Evolutionary conservation across 1,140 invertebrate species (phyloP).

Genomic region (Drosophila santomea): DNA sequence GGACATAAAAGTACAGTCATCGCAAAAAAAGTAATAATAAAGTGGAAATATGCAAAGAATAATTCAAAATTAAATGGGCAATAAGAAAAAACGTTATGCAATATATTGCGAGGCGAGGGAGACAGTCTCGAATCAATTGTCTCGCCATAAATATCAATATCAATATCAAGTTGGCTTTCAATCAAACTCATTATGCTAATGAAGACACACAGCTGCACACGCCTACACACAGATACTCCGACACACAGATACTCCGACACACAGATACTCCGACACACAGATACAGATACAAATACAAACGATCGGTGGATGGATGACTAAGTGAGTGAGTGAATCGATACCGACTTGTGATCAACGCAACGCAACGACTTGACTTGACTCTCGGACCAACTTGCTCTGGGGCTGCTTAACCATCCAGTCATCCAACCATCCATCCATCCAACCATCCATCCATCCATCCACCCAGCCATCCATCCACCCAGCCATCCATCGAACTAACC

Average conservation of each 20-base stretch:
- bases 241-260: slow-evolving; percentile 60
- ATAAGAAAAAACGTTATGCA: slow-evolving; percentile 9
- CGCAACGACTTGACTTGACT: slow-evolving; percentile 37
- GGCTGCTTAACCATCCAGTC: slow-evolving; percentile 36
- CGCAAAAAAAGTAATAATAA: too few species aligned
- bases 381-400: slow-evolving; percentile 63
- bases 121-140: slow-evolving; percentile 49
- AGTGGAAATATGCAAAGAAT: background rate
- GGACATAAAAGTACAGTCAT: slow-evolving; percentile 19
- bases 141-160: slow-evolving; percentile 68
- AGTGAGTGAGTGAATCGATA: slow-evolving; percentile 54
- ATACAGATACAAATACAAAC: slow-evolving; percentile 1
- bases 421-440: background rate
- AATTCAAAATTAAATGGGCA: background rate
- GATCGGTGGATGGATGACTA: slow-evolving; percentile 20
- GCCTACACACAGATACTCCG: slow-evolving; percentile 48
- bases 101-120: background rate
- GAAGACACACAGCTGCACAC: slow-evolving; percentile 72
- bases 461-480: background rate
- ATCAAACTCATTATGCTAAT: slow-evolving; percentile 78
- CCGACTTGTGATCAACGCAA: slow-evolving; percentile 28
- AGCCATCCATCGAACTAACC: background rate
- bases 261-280: slow-evolving; percentile 11
- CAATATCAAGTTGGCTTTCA: slow-evolving; percentile 73
- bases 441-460: background rate